Conservation (phyloP, 2,113 vertebrate species). For the Macrotis lagotis region DNA sequence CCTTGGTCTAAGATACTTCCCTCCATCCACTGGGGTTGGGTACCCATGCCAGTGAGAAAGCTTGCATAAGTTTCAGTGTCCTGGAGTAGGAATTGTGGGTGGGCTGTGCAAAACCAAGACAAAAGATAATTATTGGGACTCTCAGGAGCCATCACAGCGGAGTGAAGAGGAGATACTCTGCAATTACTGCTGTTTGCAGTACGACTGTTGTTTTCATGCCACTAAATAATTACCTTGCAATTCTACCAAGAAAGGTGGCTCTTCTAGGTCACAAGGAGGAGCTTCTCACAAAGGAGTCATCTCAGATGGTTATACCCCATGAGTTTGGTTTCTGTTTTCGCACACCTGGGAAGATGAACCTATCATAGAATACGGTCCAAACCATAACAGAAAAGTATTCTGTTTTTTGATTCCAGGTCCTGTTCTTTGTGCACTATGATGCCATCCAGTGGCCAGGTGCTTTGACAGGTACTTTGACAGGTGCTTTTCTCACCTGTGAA, state of each 20-base stretch:
- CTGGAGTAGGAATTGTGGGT: neutral
- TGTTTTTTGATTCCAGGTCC: neutral
- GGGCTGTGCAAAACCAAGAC: neutral
- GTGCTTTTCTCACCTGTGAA: neutral
- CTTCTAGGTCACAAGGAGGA: neutral
- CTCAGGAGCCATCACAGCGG: neutral
- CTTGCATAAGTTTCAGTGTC: neutral
- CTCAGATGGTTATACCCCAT: neutral
- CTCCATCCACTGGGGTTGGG: neutral
- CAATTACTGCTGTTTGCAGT: conserved; percentile 41
- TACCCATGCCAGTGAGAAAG: neutral
- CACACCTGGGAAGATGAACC: neutral
- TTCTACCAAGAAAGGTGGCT: neutral
- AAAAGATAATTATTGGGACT: neutral
- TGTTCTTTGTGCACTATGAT: neutral
- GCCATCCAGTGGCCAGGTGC: too few species aligned
- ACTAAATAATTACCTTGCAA: conserved; percentile 13
- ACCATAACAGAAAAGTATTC: too few species aligned
- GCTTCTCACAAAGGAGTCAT: neutral
- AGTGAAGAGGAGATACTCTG: neutral
- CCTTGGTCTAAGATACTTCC: neutral
- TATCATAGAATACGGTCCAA: too few species aligned
- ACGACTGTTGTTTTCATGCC: neutral
- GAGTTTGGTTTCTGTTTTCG: neutral
- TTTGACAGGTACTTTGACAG: neutral